phyloP scores from a whole-genome alignment of 2,113 vertebrate species.

The Dromaius novaehollandiae region DNA sequence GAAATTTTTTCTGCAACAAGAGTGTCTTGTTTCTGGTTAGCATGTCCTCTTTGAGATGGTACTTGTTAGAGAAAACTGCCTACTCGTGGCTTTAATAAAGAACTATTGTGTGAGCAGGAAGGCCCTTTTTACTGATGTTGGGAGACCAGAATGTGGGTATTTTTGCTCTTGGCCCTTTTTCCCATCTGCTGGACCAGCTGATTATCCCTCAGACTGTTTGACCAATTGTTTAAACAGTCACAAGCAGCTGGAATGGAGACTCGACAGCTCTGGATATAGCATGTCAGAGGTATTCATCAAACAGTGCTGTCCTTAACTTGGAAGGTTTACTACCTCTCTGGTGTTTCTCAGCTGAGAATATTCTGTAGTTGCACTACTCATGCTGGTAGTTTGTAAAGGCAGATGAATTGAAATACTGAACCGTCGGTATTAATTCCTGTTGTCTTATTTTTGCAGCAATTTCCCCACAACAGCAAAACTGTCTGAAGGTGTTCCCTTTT shows the following conservation, averaged over 20 bases:
- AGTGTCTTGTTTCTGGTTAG: slow-evolving; percentile 64
- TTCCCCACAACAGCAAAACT: too few species aligned
- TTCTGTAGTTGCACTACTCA: not conserved
- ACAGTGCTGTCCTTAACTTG: rapidly evolving
- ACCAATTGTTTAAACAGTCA: not conserved
- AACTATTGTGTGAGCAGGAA: slow-evolving; percentile 29
- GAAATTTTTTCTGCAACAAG: slow-evolving; percentile 60
- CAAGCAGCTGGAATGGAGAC: rapidly evolving
- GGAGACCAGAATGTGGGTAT: not conserved
- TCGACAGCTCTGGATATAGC: not conserved
- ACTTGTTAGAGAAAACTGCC: slow-evolving; percentile 53
- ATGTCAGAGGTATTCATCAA: not conserved
- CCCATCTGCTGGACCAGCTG: not conserved
- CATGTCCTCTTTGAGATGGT: slow-evolving; percentile 66
- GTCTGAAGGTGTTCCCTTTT: not conserved
- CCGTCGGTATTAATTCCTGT: not conserved
- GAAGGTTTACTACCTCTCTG: not conserved
- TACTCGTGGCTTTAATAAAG: slow-evolving; percentile 64
- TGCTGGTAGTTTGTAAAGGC: not conserved
- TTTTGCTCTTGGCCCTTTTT: not conserved
- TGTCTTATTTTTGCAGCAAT: not conserved
- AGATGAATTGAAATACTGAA: not conserved
- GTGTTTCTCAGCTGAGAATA: not conserved
- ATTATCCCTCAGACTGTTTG: not conserved
- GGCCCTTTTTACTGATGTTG: not conserved